Base-by-base conservation (phyloP, 2,113 vertebrate genomes). In the Zootoca vivipara region DNA sequence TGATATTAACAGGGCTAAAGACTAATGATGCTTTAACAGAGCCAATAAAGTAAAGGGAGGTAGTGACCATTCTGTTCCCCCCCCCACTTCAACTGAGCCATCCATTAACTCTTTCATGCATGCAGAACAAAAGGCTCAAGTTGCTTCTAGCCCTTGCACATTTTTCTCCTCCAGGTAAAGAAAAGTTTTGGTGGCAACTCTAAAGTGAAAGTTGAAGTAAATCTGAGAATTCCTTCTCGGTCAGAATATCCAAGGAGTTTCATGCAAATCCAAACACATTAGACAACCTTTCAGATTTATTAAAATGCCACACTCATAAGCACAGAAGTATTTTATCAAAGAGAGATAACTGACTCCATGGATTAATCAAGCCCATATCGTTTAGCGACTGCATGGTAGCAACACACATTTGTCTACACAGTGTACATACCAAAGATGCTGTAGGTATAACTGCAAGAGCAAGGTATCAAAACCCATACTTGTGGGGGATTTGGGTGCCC, bases 21-120 rank as follows among this genome's bases (percentile, higher is more conserved):
- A 38, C 64, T 78, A 56, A 85, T 89, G 91, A 91, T 30, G 85
- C 42, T 30, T 81, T 86, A 86, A 83, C 33, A 40, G 70, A 28
- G 86, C 67, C 81, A 90, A 18, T 20, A n/a, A 64, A 86, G 18
- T 46, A 28, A 88, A 94, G 79, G 35, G 35, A 80, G 42, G 5
- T 46, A 42, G 35, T 30, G 52, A 16, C 22, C 33, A 26, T 82
- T 40, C 24, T 12, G 16, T n/a, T n/a, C 18, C 18, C 62, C 78
- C 58, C 18, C 24, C 5, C 26, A 4, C 28, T 12, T 4, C 24
- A 40, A 18, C 38, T 62, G 65, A 65, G 22, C 33, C 33, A 82
- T 82, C 62, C 35, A 67, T 82, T 82, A 24, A 42, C 12, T 42
- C 3, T 65, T 67, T 40, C 35, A 42, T 9, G 16, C 24, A 67